Percentiles rank a stretch among this genome's conserved stretches.
phyloP scores from a whole-genome alignment of 2,797 vertebrate genomes.

The Gallinago stenura region DNA sequence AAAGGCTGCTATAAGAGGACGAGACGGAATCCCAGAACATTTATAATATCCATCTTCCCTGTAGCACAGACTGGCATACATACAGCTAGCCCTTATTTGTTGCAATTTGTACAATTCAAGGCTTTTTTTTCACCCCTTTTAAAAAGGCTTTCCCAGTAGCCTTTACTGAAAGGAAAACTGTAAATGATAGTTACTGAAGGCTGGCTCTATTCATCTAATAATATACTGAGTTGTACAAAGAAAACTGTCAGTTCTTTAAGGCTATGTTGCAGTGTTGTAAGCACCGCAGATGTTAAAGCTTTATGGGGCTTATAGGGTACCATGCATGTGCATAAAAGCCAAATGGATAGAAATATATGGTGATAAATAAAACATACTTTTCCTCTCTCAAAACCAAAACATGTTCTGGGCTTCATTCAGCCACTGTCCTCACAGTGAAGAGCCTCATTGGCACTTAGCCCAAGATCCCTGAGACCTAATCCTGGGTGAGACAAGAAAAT shows the following conservation, averaged over 20 bases:
- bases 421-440: not conserved
- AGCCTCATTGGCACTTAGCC: not conserved
- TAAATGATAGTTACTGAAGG: not conserved
- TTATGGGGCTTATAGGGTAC: not conserved
- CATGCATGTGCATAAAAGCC: not conserved
- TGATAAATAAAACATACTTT: not conserved
- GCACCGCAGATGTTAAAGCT: not conserved
- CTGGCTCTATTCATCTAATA: not conserved
- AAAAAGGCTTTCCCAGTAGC: not conserved
- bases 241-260: not conserved
- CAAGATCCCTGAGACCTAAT: not conserved
- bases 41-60: conserved; percentile 39
- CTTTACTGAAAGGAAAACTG: conserved; percentile 8
- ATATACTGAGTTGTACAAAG: not conserved
- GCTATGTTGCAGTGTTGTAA: not conserved
- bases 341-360: not conserved
- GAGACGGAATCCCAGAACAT: conserved; percentile 35
- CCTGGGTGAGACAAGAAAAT: not conserved
- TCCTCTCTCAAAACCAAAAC: not conserved
- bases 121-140: not conserved
- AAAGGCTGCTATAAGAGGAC: conserved; percentile 26
- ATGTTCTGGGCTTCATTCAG: not conserved
- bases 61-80: conserved; percentile 25
- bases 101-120: conserved; percentile 40
- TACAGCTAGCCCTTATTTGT: not conserved